Evolutionary conservation across 1,140 invertebrate genomes (phyloP).

Genomic region (Plectrocnemia conspersa): DNA sequence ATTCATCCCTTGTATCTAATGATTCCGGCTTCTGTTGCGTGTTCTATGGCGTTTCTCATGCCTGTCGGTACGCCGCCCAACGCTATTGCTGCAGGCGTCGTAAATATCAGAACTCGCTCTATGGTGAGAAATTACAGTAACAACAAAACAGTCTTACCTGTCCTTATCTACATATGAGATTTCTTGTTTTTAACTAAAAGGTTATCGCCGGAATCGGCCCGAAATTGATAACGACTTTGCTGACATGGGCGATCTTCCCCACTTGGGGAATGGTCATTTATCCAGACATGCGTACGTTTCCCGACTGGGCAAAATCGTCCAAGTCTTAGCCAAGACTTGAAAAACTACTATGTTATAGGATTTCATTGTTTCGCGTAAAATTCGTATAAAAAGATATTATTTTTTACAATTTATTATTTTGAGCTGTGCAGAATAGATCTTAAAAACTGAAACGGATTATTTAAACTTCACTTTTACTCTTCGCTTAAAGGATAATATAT

Average conservation of each 20-base stretch:
- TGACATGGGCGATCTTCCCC: slow-evolving; percentile 64
- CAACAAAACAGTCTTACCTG: not conserved
- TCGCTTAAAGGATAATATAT: no score
- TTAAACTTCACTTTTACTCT: no score
- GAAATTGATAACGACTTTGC: slow-evolving; percentile 66
- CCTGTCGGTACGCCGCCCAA: slow-evolving; percentile 89
- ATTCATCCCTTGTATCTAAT: slow-evolving; percentile 84
- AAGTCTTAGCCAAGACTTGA: not conserved
- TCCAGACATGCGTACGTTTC: slow-evolving; percentile 40
- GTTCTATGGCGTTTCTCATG: slow-evolving; percentile 70
- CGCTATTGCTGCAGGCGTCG: slow-evolving; percentile 83
- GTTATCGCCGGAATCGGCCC: slow-evolving; percentile 72
- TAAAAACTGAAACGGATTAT: no score
- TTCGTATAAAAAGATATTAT: no score
- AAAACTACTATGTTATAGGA: not conserved
- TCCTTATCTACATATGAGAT: not conserved
- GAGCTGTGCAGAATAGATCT: no score
- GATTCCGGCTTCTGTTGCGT: slow-evolving; percentile 69
- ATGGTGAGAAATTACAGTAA: slow-evolving; percentile 55
- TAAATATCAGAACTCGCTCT: slow-evolving; percentile 69
- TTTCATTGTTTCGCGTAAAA: no score
- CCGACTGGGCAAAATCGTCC: slow-evolving; percentile 39
- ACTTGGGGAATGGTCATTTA: slow-evolving; percentile 58
- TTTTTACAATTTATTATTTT: no score
- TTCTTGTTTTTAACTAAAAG: slow-evolving; percentile 37